Percentiles rank a stretch among this genome's conserved stretches.
Evolutionary conservation across 1,140 invertebrate genomes (phyloP).

Genomic region (Brachionus calyciflorus): DNA sequence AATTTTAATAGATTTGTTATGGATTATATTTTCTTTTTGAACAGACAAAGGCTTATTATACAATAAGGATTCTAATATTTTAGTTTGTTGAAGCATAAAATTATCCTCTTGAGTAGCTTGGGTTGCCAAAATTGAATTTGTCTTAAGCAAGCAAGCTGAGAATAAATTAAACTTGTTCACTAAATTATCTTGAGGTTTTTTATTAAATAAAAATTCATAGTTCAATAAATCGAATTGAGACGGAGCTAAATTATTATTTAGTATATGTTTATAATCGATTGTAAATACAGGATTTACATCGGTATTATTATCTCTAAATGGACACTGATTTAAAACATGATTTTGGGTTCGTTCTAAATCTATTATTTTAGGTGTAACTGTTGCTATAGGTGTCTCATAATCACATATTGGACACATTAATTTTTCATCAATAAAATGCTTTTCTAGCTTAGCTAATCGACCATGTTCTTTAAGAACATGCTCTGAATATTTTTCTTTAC

Average conservation of each 20-base stretch:
- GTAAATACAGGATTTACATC: not conserved
- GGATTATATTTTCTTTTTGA: not conserved
- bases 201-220: conserved; percentile 23
- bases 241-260: not conserved
- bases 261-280: not conserved
- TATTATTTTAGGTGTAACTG: not conserved
- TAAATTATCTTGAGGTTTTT: not conserved
- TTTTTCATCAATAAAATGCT: not conserved
- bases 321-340: not conserved
- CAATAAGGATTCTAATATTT: not conserved
- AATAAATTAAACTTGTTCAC: conserved; percentile 28
- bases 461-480: conserved; percentile 3
- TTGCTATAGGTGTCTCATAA: not conserved
- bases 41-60: not conserved
- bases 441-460: not conserved
- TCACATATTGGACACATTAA: conserved; percentile 27
- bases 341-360: not conserved
- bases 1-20: not conserved
- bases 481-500: not conserved
- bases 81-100: not conserved
- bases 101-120: not conserved
- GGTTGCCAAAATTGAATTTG: not conserved
- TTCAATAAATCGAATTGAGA: conserved; percentile 5
- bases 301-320: not conserved
- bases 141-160: not conserved